Evolutionary conservation across 2,113 vertebrate genomes (phyloP), one percentile per base, ranked within the genome.

Genomic region (Butorides virescens): DNA sequence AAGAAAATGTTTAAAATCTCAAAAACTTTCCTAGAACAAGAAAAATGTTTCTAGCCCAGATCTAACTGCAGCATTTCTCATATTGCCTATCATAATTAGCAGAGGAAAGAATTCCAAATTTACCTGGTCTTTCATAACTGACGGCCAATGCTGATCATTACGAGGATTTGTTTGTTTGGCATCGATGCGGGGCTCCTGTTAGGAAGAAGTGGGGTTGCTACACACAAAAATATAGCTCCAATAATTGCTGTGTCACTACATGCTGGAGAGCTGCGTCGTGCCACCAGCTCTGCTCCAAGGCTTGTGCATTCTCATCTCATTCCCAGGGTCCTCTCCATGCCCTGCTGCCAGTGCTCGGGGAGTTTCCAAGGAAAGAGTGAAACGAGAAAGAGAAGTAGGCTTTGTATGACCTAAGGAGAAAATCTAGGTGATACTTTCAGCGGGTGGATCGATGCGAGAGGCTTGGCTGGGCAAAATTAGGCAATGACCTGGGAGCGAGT

Each of bases 381-480:
- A 86, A 67, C 11, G 32, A 58, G 42, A 42, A 50, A 55, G 47
- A 83, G 36, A 58, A 90, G 7, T 4, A 49, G 34, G 29, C 19
- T 73, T 88, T 44, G 5, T 36, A 2, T 56, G 34, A 74, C 34
- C 52, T 82, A n/a, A 71, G 21, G 14, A 44, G 47, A 76, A 37
- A 15, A 71, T 25, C 37, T 29, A 58, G 53, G 34, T 56, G 53
- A 39, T 42, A 53, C 37, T 65, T 79, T 49, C 29, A 49, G 49
- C 29, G n/a, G 7, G 14, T 53, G 23, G 62, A 66, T 66, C 2
- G 0, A 29, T 53, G 37, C 0, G 1, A 66, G 47, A 67, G 19
- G 7, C 8, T 81, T 77, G 53, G 16, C 39, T 73, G 70, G 22
- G 19, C 11, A 70, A 68, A 85, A 61, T 52, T 5, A 46, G 29